phyloP scores from a whole-genome alignment of 2,888 invertebrate species.

The Galeruca laticollis region DNA sequence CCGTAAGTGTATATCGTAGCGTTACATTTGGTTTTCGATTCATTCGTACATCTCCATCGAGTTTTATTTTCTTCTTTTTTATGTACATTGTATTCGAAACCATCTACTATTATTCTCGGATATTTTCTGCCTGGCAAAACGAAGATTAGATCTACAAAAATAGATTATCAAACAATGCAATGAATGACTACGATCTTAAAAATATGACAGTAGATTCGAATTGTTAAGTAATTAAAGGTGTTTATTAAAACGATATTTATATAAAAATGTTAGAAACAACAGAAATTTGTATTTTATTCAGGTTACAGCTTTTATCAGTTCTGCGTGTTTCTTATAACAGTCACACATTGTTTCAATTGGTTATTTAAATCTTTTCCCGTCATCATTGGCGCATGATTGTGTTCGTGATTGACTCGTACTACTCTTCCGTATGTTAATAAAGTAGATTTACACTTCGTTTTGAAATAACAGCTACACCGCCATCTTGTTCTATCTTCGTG shows the following conservation, averaged over 20 bases:
- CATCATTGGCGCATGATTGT: slow-evolving; percentile 51
- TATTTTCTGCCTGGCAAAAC: slow-evolving; percentile 54
- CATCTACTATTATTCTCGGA: slow-evolving; percentile 51
- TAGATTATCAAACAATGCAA: not conserved
- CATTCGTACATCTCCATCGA: slow-evolving; percentile 52
- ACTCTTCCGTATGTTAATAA: slow-evolving; percentile 49
- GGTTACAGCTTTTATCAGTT: no score
- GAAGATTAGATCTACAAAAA: slow-evolving; percentile 51
- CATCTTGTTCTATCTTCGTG: slow-evolving; percentile 53
- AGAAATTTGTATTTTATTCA: no score
- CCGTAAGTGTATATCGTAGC: slow-evolving; percentile 48
- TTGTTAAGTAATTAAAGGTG: no score
- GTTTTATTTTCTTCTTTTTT: slow-evolving; percentile 47
- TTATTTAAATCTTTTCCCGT: slow-evolving; percentile 34
- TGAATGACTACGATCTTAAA: no score
- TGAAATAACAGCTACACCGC: slow-evolving; percentile 55
- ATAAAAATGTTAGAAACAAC: no score
- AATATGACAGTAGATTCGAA: no score
- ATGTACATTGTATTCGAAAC: slow-evolving; percentile 52
- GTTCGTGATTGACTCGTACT: slow-evolving; percentile 48
- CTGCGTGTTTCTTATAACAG: slow-evolving; percentile 41
- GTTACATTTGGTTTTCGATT: slow-evolving; percentile 47
- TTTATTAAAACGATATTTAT: no score
- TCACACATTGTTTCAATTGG: slow-evolving; percentile 41
- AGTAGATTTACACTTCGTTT: slow-evolving; percentile 50